Evolutionary conservation across 2,113 vertebrate species (phyloP), one percentile per base, ranked within the genome.

Genomic region (Verasper variegatus): DNA sequence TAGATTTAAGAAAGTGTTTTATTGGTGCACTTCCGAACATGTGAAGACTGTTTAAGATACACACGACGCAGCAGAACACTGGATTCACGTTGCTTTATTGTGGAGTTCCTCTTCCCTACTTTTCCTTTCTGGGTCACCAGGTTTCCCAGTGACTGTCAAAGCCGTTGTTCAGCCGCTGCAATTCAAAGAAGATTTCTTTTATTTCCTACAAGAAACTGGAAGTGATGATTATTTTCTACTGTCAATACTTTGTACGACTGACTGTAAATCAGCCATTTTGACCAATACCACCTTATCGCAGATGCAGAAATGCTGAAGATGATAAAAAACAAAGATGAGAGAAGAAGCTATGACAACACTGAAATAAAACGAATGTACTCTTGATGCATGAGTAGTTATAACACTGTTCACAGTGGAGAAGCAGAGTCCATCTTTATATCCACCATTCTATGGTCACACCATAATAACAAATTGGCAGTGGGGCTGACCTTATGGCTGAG

Each of bases 1-100:
- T 66, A 49, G 57, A 86, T 40, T 62, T 68, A 51, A 51, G 68
- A 83, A 65, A n/a, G 73, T 65, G 77, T 84, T 88, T 74, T 76
- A 76, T 72, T 76, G 68, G 65, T 85, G 4, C 8, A 26, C 27
- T 58, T 81, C 54, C n/a, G 51, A 76, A 66, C 40, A 20, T n/a
- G 51, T 54, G 18, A 21, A n/a, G 51, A 54, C 3, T 21, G 6
- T 54, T 54, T 49, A 15, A 49, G 31, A 49, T 13, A 6, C 17
- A 18, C 20, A 54, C 51, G n/a, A n/a, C 51, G 1, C 51, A 54
- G 51, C 51, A 54, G 18, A 54, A 21, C 20, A 2, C 51, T 20
- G 20, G 18, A 21, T 10, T 54, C 20, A 21, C 4, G 7, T 54
- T 21, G 20, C 18, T 54, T 74, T 51, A 55, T 52, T 26, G 47